Evolutionary conservation across 2,113 vertebrate genomes (phyloP).

Genomic region (Cinclus cinclus): DNA sequence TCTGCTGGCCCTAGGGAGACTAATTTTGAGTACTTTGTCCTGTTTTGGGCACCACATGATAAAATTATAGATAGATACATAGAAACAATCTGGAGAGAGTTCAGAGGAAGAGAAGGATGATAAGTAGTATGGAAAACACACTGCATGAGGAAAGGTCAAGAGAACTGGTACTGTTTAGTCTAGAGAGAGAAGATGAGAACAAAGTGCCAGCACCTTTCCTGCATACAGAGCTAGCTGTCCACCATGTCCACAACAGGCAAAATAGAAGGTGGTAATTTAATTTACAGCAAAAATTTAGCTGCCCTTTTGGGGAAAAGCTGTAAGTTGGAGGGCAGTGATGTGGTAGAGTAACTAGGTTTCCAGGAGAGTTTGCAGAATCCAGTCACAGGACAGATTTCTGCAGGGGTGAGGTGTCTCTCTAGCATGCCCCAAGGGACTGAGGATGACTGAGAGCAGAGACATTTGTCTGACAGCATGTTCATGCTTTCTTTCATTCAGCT

Average conservation of each 20-base stretch:
- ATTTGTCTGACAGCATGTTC: background rate
- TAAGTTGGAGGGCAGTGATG: background rate
- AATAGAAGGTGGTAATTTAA: background rate
- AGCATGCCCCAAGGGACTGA: background rate
- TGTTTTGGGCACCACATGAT: background rate
- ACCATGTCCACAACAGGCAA: rapidly evolving
- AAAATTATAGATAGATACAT: background rate
- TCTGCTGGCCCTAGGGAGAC: background rate
- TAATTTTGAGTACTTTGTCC: background rate
- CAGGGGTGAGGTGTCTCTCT: background rate
- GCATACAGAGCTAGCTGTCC: background rate
- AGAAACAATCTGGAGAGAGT: background rate
- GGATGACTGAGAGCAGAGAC: background rate
- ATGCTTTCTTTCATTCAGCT: background rate
- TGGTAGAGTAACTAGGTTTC: background rate
- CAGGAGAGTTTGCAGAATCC: background rate
- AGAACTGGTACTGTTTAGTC: conserved; percentile 18
- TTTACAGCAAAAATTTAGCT: background rate
- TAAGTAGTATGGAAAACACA: background rate
- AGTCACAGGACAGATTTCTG: background rate
- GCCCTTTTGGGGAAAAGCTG: background rate
- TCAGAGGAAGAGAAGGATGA: background rate
- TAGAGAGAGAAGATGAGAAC: background rate
- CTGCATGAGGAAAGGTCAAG: background rate
- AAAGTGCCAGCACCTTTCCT: background rate